Percentiles rank a stretch among this genome's conserved stretches.
Evolutionary conservation across 2,797 vertebrate genomes (phyloP).

Genomic region (Spinus pinus): DNA sequence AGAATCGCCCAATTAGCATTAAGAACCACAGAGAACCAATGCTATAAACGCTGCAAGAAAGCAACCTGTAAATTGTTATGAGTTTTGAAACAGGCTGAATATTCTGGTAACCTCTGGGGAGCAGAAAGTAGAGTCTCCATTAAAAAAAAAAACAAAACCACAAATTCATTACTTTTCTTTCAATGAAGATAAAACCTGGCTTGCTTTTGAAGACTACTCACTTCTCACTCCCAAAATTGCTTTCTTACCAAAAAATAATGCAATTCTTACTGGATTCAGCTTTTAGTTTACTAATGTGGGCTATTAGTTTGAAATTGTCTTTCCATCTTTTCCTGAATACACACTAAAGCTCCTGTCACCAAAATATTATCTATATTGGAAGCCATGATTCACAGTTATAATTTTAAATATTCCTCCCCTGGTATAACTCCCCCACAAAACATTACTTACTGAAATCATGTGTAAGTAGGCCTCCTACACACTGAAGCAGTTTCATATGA

Average conservation of each 20-base stretch:
- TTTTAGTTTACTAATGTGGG: not conserved
- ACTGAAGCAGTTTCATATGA: not conserved
- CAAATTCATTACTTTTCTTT: not conserved
- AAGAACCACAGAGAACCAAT: not conserved
- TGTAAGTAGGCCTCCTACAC: not conserved
- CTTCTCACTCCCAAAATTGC: not conserved
- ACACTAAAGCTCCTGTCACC: not conserved
- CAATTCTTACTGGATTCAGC: not conserved
- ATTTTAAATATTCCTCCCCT: not conserved
- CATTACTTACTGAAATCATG: not conserved
- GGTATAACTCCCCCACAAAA: not conserved
- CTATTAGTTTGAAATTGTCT: not conserved
- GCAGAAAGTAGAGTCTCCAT: not conserved
- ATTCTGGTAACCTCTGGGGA: rapidly evolving
- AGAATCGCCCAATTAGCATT: not conserved
- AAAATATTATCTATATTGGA: not conserved
- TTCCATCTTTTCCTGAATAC: not conserved
- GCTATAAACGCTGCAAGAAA: not conserved
- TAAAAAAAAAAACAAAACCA: not conserved
- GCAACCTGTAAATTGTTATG: rapidly evolving
- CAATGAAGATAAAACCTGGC: not conserved
- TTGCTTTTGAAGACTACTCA: not conserved
- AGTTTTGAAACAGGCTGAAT: not conserved
- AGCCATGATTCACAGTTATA: not conserved
- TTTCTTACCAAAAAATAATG: not conserved